phyloP scores from a whole-genome alignment of 1,140 invertebrate genomes.

The Drosophila sturtevanti region DNA sequence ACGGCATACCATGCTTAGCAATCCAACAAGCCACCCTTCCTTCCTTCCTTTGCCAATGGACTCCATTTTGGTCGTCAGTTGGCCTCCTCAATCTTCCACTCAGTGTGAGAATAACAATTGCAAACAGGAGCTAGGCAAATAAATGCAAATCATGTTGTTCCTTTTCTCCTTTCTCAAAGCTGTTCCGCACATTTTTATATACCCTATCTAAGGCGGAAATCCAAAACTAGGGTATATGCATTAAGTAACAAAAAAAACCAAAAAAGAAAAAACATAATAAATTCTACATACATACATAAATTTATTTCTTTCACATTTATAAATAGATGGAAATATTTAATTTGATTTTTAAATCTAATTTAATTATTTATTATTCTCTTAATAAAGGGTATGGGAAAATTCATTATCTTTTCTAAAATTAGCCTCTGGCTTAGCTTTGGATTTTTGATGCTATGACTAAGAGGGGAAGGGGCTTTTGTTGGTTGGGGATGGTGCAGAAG shows the following conservation, averaged over 20 bases:
- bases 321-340: background rate
- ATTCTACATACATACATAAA: no score
- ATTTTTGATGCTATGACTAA: background rate
- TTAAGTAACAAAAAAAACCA: no score
- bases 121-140: conserved; percentile 58
- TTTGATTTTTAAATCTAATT: no score
- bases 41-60: no score
- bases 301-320: background rate
- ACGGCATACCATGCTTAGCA: no score
- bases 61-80: background rate
- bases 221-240: background rate
- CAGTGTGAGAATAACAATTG: conserved; percentile 43
- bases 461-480: background rate
- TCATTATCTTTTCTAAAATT: background rate
- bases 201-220: background rate
- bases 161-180: conserved; percentile 26
- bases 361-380: no score
- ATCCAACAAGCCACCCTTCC: no score
- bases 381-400: background rate
- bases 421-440: conserved; percentile 4
- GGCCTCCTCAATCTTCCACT: conserved; percentile 2
- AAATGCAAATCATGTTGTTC: conserved; percentile 75
- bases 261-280: no score
- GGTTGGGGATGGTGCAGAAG: background rate
- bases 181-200: background rate